phyloP scores from a whole-genome alignment of 2,113 vertebrate species.

The Caloenas nicobarica region DNA sequence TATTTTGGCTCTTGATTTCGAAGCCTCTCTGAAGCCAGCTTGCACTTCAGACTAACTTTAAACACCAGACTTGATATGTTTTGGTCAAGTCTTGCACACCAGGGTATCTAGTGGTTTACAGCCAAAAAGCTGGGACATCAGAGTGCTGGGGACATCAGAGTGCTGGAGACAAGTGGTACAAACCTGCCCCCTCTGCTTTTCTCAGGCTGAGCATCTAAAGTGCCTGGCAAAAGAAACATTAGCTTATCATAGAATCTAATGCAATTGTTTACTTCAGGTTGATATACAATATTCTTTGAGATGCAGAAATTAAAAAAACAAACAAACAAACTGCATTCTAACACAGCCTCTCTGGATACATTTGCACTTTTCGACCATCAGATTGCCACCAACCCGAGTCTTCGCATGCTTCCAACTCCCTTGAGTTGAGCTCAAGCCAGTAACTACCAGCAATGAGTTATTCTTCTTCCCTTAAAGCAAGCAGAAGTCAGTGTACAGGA shows the following conservation, averaged over 20 bases:
- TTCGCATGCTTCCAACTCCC: conserved; percentile 28
- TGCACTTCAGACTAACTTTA: background rate
- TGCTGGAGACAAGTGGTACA: background rate
- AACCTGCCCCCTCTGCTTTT: background rate
- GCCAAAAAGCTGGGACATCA: conserved; percentile 4
- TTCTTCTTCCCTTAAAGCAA: conserved; percentile 30
- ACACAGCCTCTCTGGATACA: conserved; percentile 2
- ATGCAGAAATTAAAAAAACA: background rate
- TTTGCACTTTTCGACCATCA: conserved; percentile 28
- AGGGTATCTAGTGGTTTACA: background rate
- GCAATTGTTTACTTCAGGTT: background rate
- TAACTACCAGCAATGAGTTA: conserved; percentile 32
- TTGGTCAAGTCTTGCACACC: background rate
- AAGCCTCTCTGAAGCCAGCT: conserved; percentile 2
- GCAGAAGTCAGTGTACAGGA: conserved; percentile 46
- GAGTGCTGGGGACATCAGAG: background rate
- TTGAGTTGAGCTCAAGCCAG: conserved; percentile 10
- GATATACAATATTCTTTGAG: background rate
- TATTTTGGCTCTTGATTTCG: background rate
- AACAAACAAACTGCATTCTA: background rate
- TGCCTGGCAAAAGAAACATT: conserved; percentile 16
- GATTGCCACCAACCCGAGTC: background rate
- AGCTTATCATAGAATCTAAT: background rate
- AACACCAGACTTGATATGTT: background rate
- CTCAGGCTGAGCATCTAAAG: conserved; percentile 22